Evolutionary conservation across 2,797 vertebrate genomes (phyloP).

Genomic region (Cuniculus paca): DNA sequence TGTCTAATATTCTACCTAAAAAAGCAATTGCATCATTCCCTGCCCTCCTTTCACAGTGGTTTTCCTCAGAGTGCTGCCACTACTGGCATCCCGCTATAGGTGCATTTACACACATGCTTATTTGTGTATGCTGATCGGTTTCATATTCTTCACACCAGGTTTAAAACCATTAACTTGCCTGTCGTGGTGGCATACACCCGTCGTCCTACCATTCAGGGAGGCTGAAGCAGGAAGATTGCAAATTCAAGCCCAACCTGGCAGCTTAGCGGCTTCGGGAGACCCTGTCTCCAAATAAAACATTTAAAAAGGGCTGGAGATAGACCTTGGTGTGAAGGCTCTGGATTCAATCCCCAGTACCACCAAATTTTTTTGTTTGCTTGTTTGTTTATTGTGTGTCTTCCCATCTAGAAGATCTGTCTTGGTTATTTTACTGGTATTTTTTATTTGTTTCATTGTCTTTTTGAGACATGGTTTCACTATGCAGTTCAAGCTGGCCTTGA

Average conservation of each 20-base stretch:
- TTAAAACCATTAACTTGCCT: neutral
- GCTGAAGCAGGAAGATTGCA: neutral
- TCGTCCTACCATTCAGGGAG: neutral
- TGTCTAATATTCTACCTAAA: neutral
- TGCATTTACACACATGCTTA: neutral
- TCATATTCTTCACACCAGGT: neutral
- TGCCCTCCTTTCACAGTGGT: neutral
- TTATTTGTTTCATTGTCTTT: too few relatives aligned
- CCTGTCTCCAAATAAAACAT: neutral
- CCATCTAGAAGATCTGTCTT: neutral
- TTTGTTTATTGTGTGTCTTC: neutral
- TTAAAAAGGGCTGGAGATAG: neutral
- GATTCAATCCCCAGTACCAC: neutral
- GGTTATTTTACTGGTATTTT: neutral
- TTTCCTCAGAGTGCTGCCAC: neutral
- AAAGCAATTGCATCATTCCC: neutral
- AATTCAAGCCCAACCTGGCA: neutral
- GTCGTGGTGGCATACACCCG: neutral
- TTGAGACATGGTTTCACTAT: too few relatives aligned
- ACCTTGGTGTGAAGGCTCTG: neutral
- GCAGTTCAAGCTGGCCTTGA: too few relatives aligned
- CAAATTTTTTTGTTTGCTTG: too few relatives aligned
- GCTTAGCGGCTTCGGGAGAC: neutral
- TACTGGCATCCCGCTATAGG: neutral
- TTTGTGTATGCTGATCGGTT: neutral